Conservation (phyloP, 2,888 invertebrate genomes). For the Dromius quadrimaculatus region DNA sequence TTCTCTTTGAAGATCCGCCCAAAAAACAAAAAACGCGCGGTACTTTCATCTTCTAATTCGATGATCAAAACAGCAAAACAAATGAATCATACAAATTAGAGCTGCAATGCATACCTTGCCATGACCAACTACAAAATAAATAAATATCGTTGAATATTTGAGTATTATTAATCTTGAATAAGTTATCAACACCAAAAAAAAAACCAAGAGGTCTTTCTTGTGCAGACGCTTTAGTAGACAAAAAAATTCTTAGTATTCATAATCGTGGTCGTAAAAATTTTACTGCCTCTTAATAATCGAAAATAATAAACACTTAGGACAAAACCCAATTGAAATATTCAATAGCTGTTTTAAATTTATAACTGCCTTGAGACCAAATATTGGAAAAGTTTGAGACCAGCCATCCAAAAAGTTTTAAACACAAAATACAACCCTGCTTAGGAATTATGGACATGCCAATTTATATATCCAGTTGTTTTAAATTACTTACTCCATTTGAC, state of each 20-base stretch:
- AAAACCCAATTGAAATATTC: no score
- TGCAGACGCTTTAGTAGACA: slow-evolving; percentile 22
- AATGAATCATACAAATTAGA: slow-evolving; percentile 45
- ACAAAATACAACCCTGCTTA: no score
- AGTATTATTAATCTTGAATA: slow-evolving; percentile 22
- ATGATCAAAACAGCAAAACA: slow-evolving; percentile 48
- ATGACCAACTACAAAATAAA: slow-evolving; percentile 15
- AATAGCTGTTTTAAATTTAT: no score
- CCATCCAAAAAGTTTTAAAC: no score
- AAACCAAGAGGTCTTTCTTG: slow-evolving; percentile 8
- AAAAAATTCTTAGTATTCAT: slow-evolving; percentile 33
- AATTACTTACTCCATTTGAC: no score
- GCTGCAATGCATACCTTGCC: slow-evolving; percentile 27
- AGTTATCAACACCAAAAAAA: slow-evolving; percentile 9
- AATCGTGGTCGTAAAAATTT: slow-evolving; percentile 36
- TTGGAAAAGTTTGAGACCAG: no score
- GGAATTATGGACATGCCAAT: no score
- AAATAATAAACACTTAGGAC: neutral
- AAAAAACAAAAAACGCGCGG: slow-evolving; percentile 32
- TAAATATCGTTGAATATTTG: neutral
- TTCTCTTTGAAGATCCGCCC: slow-evolving; percentile 30
- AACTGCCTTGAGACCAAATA: no score
- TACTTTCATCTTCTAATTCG: slow-evolving; percentile 26
- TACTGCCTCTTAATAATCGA: slow-evolving; percentile 35
- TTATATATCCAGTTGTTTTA: no score